Evolutionary conservation across 2,888 invertebrate genomes (phyloP), one percentile per base, ranked within the genome.

Genomic region (Baccha elongata): DNA sequence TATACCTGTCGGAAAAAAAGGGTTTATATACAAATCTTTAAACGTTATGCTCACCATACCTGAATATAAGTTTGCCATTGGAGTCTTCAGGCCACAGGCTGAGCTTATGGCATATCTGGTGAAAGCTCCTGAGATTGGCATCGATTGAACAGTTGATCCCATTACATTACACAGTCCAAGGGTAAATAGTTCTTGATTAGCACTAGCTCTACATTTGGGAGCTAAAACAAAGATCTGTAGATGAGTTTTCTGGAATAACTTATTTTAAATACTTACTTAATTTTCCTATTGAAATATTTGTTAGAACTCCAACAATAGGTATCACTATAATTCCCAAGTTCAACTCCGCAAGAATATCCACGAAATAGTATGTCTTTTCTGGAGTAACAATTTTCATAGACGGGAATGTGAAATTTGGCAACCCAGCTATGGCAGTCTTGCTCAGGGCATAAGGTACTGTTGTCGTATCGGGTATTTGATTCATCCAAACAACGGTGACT

Each of bases 251-350:
- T n/a, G n/a, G n/a, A n/a, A n/a, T n/a, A n/a, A 1, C 13, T 19
- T 23, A 40, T 35, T n/a, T n/a, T n/a, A n/a, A 0, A 0, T 48
- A 92, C 94, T 93, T 91, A 98, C 98, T 93, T 90, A 98, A 96
- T 10, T 98, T 98, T 29, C 97, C 98, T 85, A 99, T 98, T 11
- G 98, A 98, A 85, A 98, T 96, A 88, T 98, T 97, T 46, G 98
- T 97, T 69, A 98, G 91, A 84, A 98, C 94, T 81, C 97, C 96
- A 76, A 98, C 94, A 19, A 98, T 88, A 2, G 98, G 97, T 86
- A 97, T 91, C 79, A 98, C 93, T 78, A 95, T 88, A 64, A 98
- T 93, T 15, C 96, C 96, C 53, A 94, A 91, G 64, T 96, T 96
- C 58, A 98, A 92, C 87, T 94, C 92, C 75, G 92, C 90, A 84